These are phyloP conservation scores for Drosophila multiciliata DNA, from an alignment of 2,888 invertebrate genomes.

Conservation along the genomic window DNA sequence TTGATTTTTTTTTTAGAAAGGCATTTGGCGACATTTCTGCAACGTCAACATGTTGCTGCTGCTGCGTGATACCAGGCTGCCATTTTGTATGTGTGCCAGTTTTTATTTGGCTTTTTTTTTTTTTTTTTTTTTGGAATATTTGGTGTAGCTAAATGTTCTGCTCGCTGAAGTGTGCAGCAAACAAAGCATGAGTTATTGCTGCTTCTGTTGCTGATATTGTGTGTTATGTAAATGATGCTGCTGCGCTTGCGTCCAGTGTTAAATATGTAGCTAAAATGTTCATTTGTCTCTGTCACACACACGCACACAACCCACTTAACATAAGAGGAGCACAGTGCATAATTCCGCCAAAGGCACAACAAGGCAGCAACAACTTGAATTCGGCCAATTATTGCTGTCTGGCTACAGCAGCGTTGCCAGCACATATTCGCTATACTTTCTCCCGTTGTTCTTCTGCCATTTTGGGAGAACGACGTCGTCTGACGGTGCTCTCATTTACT, in stretches of 20 bases:
- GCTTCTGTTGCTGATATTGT: slow-evolving; percentile 1
- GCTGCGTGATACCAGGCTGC: slow-evolving; percentile 53
- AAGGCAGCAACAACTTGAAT: slow-evolving; percentile 17
- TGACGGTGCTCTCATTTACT: neutral
- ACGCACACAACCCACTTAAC: neutral
- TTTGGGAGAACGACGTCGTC: slow-evolving; percentile 16
- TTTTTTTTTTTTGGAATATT: slow-evolving; percentile 3
- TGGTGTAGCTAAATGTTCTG: slow-evolving; percentile 37
- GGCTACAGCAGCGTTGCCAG: slow-evolving; percentile 20
- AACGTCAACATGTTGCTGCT: slow-evolving; percentile 36
- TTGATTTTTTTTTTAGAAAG: slow-evolving; percentile 68
- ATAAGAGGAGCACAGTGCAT: slow-evolving; percentile 3
- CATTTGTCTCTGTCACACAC: slow-evolving; percentile 30
- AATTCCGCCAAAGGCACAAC: slow-evolving; percentile 16
- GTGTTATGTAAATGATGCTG: slow-evolving; percentile 60
- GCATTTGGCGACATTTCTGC: slow-evolving; percentile 65
- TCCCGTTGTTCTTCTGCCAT: slow-evolving; percentile 66
- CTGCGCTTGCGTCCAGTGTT: slow-evolving; percentile 37
- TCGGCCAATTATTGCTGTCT: slow-evolving; percentile 48
- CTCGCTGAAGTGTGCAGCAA: slow-evolving; percentile 47
- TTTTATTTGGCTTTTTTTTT: slow-evolving; percentile 35
- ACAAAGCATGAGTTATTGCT: slow-evolving; percentile 45
- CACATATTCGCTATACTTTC: slow-evolving; percentile 56
- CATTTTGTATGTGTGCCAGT: slow-evolving; percentile 64
- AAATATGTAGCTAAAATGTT: slow-evolving; percentile 63